Base-by-base conservation (phyloP, 2,888 invertebrate species). In the Pyralis farinalis region DNA sequence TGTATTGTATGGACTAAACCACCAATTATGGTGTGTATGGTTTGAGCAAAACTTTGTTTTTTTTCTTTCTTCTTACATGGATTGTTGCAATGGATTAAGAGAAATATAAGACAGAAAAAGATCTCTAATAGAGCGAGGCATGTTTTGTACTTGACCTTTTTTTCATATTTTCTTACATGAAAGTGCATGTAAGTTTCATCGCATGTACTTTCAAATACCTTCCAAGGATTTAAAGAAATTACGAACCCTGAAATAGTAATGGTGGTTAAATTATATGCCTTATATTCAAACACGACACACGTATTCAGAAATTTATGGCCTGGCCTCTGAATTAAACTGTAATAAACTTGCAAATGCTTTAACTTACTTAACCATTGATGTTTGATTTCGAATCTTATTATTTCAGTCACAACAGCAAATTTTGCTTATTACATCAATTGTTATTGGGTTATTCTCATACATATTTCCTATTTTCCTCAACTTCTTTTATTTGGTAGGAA, bases 401-500 rank as follows among this genome's bases (percentile, higher is more conserved):
- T 4, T 31, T 5, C 8, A n/a, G 16, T 9, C n/a, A 32, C 6
- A 16, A 20, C n/a, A 16, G 9, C n/a, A n/a, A 20, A 20, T 9
- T 7, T 10, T 8, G 12, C 6, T 29, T 7, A n/a, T 12, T 1
- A 31, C 16, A 12, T n/a, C 1, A 10, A 10, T 3, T 21, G 7
- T 11, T 11, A n/a, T 57, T 49, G 55, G 48, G 57, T 48, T 58
- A 46, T 64, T 70, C 54, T 55, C 49, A 47, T 41, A 37, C 49
- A 51, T 52, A 53, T 55, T 50, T 51, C 52, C 67, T 55, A 61
- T 58, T 71, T 71, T 63, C 61, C 61, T 64, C 50, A 43, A 69
- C 63, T 73, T 73, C 76, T 77, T 84, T 82, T 82, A 79, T 75
- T 76, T 73, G 70, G 72, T 71, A 68, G 66, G 73, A 72, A 79